Percentiles rank a stretch among this genome's conserved stretches.
phyloP scores from a whole-genome alignment of 2,113 vertebrate genomes.

The Hyperoodon ampullatus region DNA sequence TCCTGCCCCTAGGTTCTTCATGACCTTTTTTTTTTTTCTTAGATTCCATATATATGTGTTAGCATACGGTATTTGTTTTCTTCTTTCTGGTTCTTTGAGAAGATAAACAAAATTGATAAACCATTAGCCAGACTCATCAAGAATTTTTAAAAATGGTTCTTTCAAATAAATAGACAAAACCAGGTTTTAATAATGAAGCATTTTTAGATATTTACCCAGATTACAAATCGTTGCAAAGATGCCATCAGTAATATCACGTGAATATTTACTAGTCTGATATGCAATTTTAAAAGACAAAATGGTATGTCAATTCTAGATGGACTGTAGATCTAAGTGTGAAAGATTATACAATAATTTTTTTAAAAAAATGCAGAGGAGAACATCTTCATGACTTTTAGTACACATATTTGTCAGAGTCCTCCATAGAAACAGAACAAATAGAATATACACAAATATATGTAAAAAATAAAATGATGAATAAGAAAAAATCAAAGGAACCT shows the following conservation, averaged over 20 bases:
- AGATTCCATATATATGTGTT: too few relatives aligned
- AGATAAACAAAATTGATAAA: too few relatives aligned
- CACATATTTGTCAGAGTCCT: neutral
- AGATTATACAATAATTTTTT: neutral
- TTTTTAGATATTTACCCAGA: neutral
- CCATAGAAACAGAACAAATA: neutral
- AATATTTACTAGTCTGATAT: neutral
- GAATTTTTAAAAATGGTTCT: neutral
- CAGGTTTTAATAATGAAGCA: neutral
- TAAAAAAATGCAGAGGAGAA: neutral
- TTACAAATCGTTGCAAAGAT: neutral
- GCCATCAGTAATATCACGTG: neutral
- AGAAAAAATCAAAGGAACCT: neutral
- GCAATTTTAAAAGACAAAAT: neutral
- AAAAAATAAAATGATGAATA: neutral
- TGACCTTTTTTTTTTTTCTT: too few relatives aligned
- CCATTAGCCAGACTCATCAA: too few relatives aligned
- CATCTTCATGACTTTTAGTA: neutral
- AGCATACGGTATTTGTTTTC: too few relatives aligned
- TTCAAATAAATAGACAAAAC: slow-evolving; percentile 9
- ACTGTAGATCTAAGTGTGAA: neutral
- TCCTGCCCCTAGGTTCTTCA: too few relatives aligned
- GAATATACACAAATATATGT: neutral
- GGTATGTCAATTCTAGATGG: neutral
- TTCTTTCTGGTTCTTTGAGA: too few relatives aligned